Percentiles rank a stretch among this genome's conserved stretches.
Evolutionary conservation across 2,888 invertebrate genomes (phyloP).

Genomic region (Agonopterix alstromeriana): DNA sequence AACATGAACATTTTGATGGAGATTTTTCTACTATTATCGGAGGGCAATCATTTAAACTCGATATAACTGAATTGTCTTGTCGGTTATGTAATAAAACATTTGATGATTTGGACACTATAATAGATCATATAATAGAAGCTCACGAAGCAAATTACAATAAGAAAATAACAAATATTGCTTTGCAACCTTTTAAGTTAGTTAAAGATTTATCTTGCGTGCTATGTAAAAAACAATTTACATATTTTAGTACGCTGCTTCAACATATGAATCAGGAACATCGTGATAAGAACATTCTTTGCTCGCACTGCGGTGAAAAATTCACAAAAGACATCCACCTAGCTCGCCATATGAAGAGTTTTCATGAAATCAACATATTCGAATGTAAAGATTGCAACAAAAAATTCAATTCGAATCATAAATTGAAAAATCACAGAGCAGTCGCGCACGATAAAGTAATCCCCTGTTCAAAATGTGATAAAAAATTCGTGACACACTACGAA

Average conservation of each 20-base stretch:
- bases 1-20: constrained; percentile 6
- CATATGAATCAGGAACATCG: constrained; percentile 29
- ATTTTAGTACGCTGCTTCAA: constrained; percentile 26
- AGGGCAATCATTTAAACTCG: neutral
- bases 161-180: neutral
- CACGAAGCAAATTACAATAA: constrained; percentile 9
- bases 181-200: constrained; percentile 24
- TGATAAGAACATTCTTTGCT: constrained; percentile 24
- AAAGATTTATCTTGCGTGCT: constrained; percentile 25
- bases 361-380: constrained; percentile 16
- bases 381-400: constrained; percentile 28
- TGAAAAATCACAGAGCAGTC: constrained; percentile 24
- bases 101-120: constrained; percentile 12
- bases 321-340: constrained; percentile 20
- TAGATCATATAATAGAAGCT: constrained; percentile 15
- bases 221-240: constrained; percentile 21
- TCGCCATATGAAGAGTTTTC: constrained; percentile 23
- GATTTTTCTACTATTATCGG: neutral
- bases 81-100: constrained; percentile 13
- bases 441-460: constrained; percentile 27
- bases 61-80: constrained; percentile 8
- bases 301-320: constrained; percentile 24
- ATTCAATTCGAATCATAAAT: constrained; percentile 20
- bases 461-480: constrained; percentile 29
- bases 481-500: constrained; percentile 27